phyloP scores from a whole-genome alignment of 37 sponge, comb jelly and placozoan genomes.

The Geodia barretti region DNA sequence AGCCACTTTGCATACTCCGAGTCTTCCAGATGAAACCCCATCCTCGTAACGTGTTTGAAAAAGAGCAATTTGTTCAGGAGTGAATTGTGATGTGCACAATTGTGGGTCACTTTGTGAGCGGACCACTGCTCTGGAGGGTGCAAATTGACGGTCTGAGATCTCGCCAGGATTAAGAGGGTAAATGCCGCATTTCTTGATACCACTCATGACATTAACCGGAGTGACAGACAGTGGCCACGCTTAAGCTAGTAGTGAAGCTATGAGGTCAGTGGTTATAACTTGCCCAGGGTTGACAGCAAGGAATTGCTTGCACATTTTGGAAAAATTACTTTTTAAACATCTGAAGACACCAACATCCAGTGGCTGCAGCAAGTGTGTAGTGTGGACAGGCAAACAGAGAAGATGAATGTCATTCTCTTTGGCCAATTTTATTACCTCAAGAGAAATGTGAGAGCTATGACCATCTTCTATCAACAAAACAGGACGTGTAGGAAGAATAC shows the following conservation, averaged over 20 bases:
- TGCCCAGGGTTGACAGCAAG: constrained; percentile 17
- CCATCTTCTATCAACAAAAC: constrained; percentile 32
- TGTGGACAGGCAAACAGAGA: constrained; percentile 30
- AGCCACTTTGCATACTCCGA: too few relatives aligned
- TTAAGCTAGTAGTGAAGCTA: constrained; percentile 24
- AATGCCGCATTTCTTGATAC: constrained; percentile 29
- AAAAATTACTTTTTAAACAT: constrained; percentile 24
- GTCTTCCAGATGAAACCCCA: too few relatives aligned
- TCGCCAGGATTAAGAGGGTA: constrained; percentile 45
- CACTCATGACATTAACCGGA: constrained; percentile 34
- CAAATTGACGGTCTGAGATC: constrained; percentile 29
- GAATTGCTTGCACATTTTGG: constrained; percentile 24
- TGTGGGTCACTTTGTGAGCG: too few relatives aligned
- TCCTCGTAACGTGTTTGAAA: too few relatives aligned
- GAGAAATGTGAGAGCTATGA: constrained; percentile 30
- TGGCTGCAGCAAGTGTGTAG: constrained; percentile 46
- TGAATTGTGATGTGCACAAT: too few relatives aligned
- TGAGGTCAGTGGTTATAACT: constrained; percentile 14
- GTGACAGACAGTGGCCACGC: constrained; percentile 35
- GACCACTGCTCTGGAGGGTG: constrained; percentile 29
- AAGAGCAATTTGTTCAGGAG: too few relatives aligned
- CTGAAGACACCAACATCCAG: constrained; percentile 34
- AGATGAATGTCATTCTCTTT: constrained; percentile 19
- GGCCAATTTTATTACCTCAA: constrained; percentile 28
- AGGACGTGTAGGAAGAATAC: constrained; percentile 16